phyloP scores from a whole-genome alignment of 2,888 invertebrate species.

The Steinernema hermaphroditum region DNA sequence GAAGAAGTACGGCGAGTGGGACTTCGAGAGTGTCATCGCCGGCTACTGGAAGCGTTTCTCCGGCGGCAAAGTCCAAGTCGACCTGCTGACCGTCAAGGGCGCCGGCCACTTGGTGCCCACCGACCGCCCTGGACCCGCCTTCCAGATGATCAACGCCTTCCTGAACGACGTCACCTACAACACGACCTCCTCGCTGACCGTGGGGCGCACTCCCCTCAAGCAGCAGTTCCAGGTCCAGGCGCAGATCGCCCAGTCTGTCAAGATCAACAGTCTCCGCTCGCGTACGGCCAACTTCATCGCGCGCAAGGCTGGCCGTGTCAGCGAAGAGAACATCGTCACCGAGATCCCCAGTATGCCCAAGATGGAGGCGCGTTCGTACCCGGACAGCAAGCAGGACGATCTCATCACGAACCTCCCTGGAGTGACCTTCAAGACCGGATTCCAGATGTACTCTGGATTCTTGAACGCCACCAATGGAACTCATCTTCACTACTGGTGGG shows the following conservation, averaged over 20 bases:
- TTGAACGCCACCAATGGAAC: constrained; percentile 56
- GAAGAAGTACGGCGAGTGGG: constrained; percentile 48
- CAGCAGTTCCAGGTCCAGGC: constrained; percentile 37
- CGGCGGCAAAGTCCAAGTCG: constrained; percentile 43
- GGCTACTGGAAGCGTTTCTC: constrained; percentile 39
- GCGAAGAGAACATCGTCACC: not conserved
- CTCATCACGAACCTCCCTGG: constrained; percentile 50
- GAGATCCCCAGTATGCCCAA: too few relatives aligned
- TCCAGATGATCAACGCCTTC: constrained; percentile 76
- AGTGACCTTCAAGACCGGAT: constrained; percentile 55
- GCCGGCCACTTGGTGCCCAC: constrained; percentile 83
- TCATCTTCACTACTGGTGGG: constrained; percentile 68
- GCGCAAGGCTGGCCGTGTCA: too few relatives aligned
- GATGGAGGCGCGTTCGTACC: not conserved
- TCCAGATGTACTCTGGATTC: constrained; percentile 70
- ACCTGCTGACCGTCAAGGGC: constrained; percentile 57
- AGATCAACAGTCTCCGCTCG: constrained; percentile 1
- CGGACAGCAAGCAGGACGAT: constrained; percentile 37
- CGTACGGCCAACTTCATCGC: constrained; percentile 15
- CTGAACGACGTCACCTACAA: constrained; percentile 50
- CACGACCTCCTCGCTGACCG: constrained; percentile 34
- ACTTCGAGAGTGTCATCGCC: constrained; percentile 26
- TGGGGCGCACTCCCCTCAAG: constrained; percentile 32
- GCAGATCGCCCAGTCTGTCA: constrained; percentile 8
- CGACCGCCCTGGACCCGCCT: constrained; percentile 80